Conservation (phyloP, 2,888 invertebrate species). For the Caenorhabditis sp. region DNA sequence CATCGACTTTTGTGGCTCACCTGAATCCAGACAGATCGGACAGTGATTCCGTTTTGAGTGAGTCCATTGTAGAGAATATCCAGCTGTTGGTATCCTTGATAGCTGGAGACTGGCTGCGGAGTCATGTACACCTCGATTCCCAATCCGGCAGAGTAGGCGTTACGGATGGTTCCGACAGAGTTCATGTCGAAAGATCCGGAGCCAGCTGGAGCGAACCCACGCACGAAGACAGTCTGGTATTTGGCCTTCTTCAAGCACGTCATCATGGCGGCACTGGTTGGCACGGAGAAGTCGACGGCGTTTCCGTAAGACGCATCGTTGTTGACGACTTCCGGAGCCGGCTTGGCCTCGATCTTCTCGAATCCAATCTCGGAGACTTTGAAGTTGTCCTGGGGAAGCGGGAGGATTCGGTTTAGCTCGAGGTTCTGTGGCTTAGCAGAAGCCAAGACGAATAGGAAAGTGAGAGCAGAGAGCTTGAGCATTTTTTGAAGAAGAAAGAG, state of each 20-base stretch:
- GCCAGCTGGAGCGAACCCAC: constrained; percentile 59
- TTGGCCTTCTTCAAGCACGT: constrained; percentile 42
- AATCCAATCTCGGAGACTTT: constrained; percentile 12
- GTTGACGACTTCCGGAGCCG: constrained; percentile 34
- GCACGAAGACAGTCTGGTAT: constrained; percentile 49
- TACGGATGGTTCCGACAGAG: constrained; percentile 50
- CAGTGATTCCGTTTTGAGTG: constrained; percentile 44
- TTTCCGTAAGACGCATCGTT: constrained; percentile 31
- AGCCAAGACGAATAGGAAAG: constrained; percentile 24
- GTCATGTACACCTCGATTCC: constrained; percentile 67
- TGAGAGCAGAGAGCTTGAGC: constrained; percentile 9
- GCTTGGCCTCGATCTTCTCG: constrained; percentile 27
- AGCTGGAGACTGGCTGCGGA: constrained; percentile 45
- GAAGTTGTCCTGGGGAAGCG: constrained; percentile 16
- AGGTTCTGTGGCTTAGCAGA: constrained; percentile 41
- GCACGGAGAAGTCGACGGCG: constrained; percentile 53
- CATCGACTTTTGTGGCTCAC: no score
- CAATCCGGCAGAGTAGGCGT: constrained; percentile 60
- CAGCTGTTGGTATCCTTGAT: constrained; percentile 54
- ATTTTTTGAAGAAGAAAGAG: constrained; percentile 4
- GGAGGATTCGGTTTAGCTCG: constrained; percentile 23
- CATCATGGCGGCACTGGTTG: constrained; percentile 27
- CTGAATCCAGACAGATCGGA: constrained; percentile 61
- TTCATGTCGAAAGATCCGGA: constrained; percentile 59
- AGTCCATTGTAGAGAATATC: constrained; percentile 54